Evolutionary conservation across 2,888 invertebrate species (phyloP).

Genomic region (Blastobasis adustella): DNA sequence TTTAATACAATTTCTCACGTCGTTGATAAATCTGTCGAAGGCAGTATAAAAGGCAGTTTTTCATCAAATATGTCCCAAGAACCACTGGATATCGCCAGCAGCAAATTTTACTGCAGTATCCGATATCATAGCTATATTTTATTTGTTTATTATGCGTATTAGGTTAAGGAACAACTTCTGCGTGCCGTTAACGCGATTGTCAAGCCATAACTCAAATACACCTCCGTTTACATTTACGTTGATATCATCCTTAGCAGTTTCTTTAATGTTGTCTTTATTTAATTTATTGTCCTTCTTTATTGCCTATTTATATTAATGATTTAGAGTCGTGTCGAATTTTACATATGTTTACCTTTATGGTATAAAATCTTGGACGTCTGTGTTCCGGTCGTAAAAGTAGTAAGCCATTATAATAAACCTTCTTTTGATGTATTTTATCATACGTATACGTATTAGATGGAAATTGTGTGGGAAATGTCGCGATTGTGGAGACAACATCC

Average conservation of each 20-base stretch:
- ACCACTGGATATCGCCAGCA: slow-evolving; percentile 5
- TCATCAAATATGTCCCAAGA: slow-evolving; percentile 11
- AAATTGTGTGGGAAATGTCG: no score
- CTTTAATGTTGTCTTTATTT: slow-evolving; percentile 1
- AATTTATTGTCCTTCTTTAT: slow-evolving; percentile 1
- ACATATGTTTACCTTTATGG: no score
- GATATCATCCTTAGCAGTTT: not conserved
- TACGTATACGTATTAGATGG: no score
- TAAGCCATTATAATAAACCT: no score
- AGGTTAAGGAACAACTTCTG: not conserved
- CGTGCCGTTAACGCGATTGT: not conserved
- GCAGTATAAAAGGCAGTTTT: slow-evolving; percentile 2
- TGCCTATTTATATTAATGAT: not conserved
- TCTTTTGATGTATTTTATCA: no score
- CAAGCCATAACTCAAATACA: not conserved
- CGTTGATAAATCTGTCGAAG: slow-evolving; percentile 15
- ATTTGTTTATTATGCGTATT: slow-evolving; percentile 1
- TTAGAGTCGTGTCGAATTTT: no score
- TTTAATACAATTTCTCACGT: slow-evolving; percentile 1
- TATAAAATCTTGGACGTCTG: slow-evolving; percentile 5
- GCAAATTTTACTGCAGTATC: slow-evolving; percentile 1
- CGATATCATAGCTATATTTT: slow-evolving; percentile 1
- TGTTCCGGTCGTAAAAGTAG: not conserved
- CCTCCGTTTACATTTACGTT: not conserved
- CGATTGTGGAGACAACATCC: no score